Evolutionary conservation across 1,140 invertebrate genomes (phyloP).

Genomic region (Ceratosolen solmsi): DNA sequence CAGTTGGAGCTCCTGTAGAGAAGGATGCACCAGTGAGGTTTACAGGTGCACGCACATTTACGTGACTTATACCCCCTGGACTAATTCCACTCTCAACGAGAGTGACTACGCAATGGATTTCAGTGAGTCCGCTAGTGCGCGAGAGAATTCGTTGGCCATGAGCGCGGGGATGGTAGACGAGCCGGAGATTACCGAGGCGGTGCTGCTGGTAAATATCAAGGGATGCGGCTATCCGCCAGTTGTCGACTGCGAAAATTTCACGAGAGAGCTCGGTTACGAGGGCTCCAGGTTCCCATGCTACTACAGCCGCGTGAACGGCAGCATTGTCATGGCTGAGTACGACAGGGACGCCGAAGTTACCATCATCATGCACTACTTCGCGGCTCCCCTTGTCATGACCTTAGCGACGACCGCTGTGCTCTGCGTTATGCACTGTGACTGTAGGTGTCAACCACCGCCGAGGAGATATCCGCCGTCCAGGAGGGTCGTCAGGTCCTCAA

Average conservation of each 20-base stretch:
- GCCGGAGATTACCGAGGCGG: constrained; percentile 75
- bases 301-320: constrained; percentile 86
- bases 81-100: constrained; percentile 54
- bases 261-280: constrained; percentile 81
- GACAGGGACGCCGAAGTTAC: constrained; percentile 84
- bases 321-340: constrained; percentile 86
- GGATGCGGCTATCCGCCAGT: constrained; percentile 92
- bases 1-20: constrained; percentile 88
- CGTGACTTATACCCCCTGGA: constrained; percentile 81
- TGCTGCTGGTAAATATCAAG: constrained; percentile 85
- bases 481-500: constrained; percentile 39
- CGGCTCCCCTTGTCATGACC: constrained; percentile 86
- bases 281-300: constrained; percentile 87
- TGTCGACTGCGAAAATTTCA: constrained; percentile 89
- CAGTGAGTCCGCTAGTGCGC: not conserved
- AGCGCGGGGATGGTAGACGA: constrained; percentile 49
- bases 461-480: constrained; percentile 66
- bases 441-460: constrained; percentile 76
- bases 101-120: not conserved
- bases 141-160: constrained; percentile 25
- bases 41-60: constrained; percentile 90
- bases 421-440: constrained; percentile 89
- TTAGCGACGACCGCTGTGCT: constrained; percentile 86
- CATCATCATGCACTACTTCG: constrained; percentile 86
- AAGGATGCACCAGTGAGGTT: constrained; percentile 90